phyloP scores from a whole-genome alignment of 2,113 vertebrate genomes.

The Dromas ardeola region DNA sequence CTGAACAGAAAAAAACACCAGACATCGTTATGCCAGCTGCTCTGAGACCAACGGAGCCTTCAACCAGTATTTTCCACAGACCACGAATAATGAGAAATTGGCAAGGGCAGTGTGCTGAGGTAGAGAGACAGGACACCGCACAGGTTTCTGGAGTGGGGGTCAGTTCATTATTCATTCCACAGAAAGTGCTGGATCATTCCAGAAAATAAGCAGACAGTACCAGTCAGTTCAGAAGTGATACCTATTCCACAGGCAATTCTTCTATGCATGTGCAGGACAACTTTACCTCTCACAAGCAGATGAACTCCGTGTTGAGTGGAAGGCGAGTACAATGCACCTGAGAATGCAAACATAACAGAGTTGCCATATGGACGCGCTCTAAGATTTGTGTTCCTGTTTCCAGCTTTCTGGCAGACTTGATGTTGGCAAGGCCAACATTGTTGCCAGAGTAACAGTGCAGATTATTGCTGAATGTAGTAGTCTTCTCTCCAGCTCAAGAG shows the following conservation, averaged over 20 bases:
- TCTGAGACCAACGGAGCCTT: not conserved
- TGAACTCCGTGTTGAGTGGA: rapidly evolving
- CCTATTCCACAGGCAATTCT: rapidly evolving
- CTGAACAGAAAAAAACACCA: not conserved
- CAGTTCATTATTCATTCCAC: not conserved
- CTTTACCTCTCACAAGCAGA: not conserved
- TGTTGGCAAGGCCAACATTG: rapidly evolving
- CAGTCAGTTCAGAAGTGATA: not conserved
- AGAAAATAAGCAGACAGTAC: not conserved
- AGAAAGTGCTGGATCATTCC: not conserved
- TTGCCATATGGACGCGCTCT: rapidly evolving
- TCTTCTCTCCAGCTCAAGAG: not conserved
- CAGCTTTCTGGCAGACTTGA: not conserved
- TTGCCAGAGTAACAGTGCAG: not conserved
- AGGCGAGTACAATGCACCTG: rapidly evolving
- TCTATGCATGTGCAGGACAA: not conserved
- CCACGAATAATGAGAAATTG: not conserved
- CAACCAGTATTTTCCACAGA: not conserved
- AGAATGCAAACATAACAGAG: not conserved
- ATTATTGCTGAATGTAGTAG: not conserved
- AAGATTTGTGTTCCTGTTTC: not conserved
- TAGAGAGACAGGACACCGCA: not conserved
- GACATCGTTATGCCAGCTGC: not conserved
- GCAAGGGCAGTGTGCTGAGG: not conserved
- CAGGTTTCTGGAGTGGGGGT: not conserved